Evolutionary conservation across 2,888 invertebrate genomes (phyloP).

Genomic region (Cacoxenus indagator): DNA sequence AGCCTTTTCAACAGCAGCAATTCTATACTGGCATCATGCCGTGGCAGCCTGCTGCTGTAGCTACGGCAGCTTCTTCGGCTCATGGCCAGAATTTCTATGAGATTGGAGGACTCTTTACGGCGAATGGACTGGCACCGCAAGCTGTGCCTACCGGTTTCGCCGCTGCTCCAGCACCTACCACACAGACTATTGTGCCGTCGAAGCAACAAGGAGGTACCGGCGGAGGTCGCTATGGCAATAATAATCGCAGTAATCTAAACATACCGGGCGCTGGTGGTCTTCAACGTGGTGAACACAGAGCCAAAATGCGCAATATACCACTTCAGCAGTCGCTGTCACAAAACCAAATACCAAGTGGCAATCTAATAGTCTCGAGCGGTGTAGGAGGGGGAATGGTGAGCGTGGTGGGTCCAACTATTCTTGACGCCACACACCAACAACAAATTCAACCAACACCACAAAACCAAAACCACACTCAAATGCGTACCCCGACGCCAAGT

Average conservation of each 20-base stretch:
- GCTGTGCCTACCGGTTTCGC: conserved; percentile 72
- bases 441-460: conserved; percentile 51
- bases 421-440: conserved; percentile 56
- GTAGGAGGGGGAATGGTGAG: conserved; percentile 57
- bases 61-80: conserved; percentile 69
- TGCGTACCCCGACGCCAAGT: conserved; percentile 47
- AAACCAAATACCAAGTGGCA: conserved; percentile 47
- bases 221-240: conserved; percentile 42
- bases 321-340: conserved; percentile 48
- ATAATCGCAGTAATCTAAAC: conserved; percentile 63
- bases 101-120: conserved; percentile 79
- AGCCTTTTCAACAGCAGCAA: conserved; percentile 76
- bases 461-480: conserved; percentile 50
- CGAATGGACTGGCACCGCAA: conserved; percentile 81
- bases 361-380: conserved; percentile 50
- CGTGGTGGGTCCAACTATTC: conserved; percentile 57
- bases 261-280: conserved; percentile 50
- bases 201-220: conserved; percentile 57
- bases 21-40: conserved; percentile 77
- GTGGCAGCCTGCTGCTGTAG: conserved; percentile 70
- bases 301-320: conserved; percentile 60
- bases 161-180: conserved; percentile 58
- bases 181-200: conserved; percentile 51
- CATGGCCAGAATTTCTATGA: conserved; percentile 76
- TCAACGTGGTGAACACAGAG: conserved; percentile 60